Evolutionary conservation across 1,140 invertebrate species (phyloP).

Genomic region (Babylonia areolata): DNA sequence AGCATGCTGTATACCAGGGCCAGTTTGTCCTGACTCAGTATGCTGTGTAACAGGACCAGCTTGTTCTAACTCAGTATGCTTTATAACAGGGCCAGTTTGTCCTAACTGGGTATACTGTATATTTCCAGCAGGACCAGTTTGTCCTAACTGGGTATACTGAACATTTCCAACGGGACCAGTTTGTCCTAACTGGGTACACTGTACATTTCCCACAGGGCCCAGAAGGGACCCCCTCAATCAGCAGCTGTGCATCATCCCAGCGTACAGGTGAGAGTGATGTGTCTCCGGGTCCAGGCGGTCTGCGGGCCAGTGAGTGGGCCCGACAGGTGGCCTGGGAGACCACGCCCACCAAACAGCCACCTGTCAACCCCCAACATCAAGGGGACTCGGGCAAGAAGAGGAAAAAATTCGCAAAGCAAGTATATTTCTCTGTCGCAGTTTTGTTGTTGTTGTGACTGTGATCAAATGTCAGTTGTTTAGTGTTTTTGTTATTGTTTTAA

Average conservation of each 20-base stretch:
- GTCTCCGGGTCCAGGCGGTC: neutral
- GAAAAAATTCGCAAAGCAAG: slow-evolving; percentile 17
- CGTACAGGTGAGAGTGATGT: slow-evolving; percentile 6
- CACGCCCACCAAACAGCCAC: slow-evolving; percentile 9
- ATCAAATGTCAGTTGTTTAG: too few relatives aligned
- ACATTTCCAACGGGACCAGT: neutral
- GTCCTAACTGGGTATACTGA: too few relatives aligned
- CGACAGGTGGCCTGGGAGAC: slow-evolving; percentile 23
- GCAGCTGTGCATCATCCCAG: slow-evolving; percentile 30
- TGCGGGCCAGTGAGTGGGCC: slow-evolving; percentile 28
- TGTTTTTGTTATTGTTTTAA: too few relatives aligned
- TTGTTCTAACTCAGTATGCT: too few relatives aligned
- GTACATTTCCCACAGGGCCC: neutral
- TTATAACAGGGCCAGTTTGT: too few relatives aligned
- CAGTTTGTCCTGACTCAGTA: too few relatives aligned
- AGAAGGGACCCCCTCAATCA: slow-evolving; percentile 26
- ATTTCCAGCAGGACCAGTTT: too few relatives aligned
- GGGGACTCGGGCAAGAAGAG: slow-evolving; percentile 30
- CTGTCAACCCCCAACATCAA: neutral
- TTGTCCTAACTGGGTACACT: neutral
- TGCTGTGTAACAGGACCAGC: too few relatives aligned
- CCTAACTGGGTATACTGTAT: too few relatives aligned
- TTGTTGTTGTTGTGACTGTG: too few relatives aligned
- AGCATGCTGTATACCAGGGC: too few relatives aligned
- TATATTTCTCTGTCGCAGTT: too few relatives aligned